Evolutionary conservation across 1,140 invertebrate species (phyloP), one percentile per base, ranked within the genome.

Genomic region (Aphelinus certus): DNA sequence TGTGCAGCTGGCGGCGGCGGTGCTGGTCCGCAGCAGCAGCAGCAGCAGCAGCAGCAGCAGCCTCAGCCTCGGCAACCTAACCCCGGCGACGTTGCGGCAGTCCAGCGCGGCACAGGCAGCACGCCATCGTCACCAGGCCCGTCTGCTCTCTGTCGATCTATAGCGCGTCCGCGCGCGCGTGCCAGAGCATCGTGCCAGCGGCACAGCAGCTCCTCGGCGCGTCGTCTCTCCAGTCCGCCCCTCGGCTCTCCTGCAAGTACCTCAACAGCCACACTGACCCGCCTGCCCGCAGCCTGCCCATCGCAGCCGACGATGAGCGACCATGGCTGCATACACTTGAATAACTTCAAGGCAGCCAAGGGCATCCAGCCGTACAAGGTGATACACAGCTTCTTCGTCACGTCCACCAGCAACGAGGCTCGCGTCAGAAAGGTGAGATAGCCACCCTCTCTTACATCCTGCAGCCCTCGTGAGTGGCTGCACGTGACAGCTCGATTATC

Each of bases 301-400:
- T 7, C 65, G 65, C 68, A 26, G 77, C 79, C 64, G 68, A 88
- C 76, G 72, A 92, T 92, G 91, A 92, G 90, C 87, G 90, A 91
- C 86, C 89, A 89, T 90, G 92, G 92, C 82, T 94, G 93, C 85
- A 91, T 92, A 88, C 93, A 94, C 89, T 88, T 94, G 81, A 92
- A 89, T 88, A 92, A 92, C 88, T 93, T 94, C 88, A 94, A 94
- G 89, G 90, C 91, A 82, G 90, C 91, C 62, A 92, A 93, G 86
- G 93, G 93, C 78, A 91, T 91, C 79, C 91, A 92, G 83, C 91
- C 92, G 72, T 94, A 93, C 85, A 92, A 91, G 89, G 90, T 91
- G 77, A 91, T 92, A 81, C 88, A 92, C 83, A 88, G 89, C 70
- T 91, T 89, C 85, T 92, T 92, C 79, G 89, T 92, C 71, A 88